phyloP scores from a whole-genome alignment of 2,888 invertebrate species.

The Pyrochroa serraticornis region DNA sequence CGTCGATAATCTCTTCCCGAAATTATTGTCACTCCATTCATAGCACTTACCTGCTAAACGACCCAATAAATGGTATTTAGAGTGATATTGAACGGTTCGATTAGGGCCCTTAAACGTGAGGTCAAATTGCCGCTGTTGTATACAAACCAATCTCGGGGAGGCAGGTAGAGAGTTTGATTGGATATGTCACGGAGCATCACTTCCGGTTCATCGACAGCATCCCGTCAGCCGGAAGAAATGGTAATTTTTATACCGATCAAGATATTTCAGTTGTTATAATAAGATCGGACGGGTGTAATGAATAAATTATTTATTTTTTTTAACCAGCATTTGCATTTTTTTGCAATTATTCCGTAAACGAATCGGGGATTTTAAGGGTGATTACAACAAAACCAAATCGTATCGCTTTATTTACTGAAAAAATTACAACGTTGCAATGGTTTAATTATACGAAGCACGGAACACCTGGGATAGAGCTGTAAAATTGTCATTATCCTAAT shows the following conservation, averaged over 20 bases:
- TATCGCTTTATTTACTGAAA: not conserved
- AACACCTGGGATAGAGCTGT: not conserved
- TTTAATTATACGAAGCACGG: not conserved
- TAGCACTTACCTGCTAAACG: slow-evolving; percentile 31
- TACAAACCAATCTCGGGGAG: slow-evolving; percentile 34
- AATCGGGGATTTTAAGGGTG: not conserved
- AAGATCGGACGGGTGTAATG: slow-evolving; percentile 42
- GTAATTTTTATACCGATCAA: slow-evolving; percentile 41
- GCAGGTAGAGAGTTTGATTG: slow-evolving; percentile 48
- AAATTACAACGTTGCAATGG: not conserved
- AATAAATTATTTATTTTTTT: slow-evolving; percentile 40
- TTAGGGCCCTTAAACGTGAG: slow-evolving; percentile 33
- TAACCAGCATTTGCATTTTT: not conserved
- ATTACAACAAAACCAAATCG: slow-evolving; percentile 1
- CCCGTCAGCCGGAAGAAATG: slow-evolving; percentile 45
- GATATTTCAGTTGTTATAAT: slow-evolving; percentile 38
- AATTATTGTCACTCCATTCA: slow-evolving; percentile 21
- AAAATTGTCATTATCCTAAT: slow-evolving; percentile 2
- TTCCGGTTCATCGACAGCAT: slow-evolving; percentile 45
- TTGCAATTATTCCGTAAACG: not conserved
- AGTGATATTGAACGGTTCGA: slow-evolving; percentile 33
- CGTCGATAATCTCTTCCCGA: slow-evolving; percentile 13
- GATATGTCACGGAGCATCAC: slow-evolving; percentile 47
- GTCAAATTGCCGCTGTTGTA: slow-evolving; percentile 24
- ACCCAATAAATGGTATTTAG: slow-evolving; percentile 30